A percentile compares a stretch with the other conserved stretches of the same genome.
These are phyloP conservation scores for Tinea pellionella DNA, from an alignment of 2,888 invertebrate genomes.

Conservation along the genomic window DNA sequence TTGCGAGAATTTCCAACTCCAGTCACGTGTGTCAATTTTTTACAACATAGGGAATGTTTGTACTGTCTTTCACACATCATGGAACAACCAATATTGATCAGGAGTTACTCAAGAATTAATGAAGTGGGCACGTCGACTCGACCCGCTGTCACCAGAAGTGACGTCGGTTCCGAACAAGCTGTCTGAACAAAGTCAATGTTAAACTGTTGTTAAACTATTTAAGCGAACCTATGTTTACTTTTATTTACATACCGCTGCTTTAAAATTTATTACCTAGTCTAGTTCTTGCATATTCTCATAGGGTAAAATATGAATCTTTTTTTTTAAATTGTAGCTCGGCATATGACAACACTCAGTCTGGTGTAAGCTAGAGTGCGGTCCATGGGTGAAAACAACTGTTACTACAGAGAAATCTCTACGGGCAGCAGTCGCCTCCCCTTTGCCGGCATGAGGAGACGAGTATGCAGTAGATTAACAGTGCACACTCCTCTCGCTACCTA, in stretches of 20 bases:
- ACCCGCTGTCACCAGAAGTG: constrained; percentile 34
- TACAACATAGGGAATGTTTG: background rate
- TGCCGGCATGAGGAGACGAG: too few species aligned
- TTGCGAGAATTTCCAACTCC: background rate
- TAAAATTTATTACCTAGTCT: too few species aligned
- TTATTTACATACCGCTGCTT: background rate
- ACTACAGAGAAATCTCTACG: too few species aligned
- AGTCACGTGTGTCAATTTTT: constrained; percentile 1
- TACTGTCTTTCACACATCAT: constrained; percentile 9
- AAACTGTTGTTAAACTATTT: constrained; percentile 1
- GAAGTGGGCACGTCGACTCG: constrained; percentile 61
- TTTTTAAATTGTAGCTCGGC: too few species aligned
- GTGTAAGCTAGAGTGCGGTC: too few species aligned
- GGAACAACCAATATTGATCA: constrained; percentile 37
- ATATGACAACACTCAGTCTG: too few species aligned
- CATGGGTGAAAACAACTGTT: too few species aligned
- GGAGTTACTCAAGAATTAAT: constrained; percentile 58
- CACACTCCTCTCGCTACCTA: too few species aligned
- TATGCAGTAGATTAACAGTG: too few species aligned
- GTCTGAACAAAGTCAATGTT: constrained; percentile 7
- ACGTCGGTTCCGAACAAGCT: constrained; percentile 19
- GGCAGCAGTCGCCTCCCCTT: too few species aligned
- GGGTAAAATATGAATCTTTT: too few species aligned
- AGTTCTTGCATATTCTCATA: too few species aligned
- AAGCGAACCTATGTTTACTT: background rate